Evolutionary conservation across 2,797 vertebrate species (phyloP), one percentile per base, ranked within the genome.

Genomic region (Catamblyrhynchus diadema): DNA sequence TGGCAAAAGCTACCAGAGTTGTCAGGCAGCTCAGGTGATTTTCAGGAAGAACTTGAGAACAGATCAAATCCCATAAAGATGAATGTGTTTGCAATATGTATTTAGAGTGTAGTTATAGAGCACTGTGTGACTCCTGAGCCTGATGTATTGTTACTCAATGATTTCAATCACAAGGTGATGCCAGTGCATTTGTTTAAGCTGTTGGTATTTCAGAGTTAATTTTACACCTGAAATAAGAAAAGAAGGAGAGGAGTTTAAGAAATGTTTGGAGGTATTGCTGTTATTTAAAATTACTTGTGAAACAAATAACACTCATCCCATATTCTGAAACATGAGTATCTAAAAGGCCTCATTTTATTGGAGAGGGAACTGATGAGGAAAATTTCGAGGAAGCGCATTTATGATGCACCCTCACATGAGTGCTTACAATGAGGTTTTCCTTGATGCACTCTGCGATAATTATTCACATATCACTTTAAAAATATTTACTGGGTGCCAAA

Each of bases 161-260:
- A 85, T 96, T 97, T 95, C 86, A 95, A 67, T 90, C 44, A 62
- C 80, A 71, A 88, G 93, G 86, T 71, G 53, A 56, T 88, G 79
- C 90, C 73, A 78, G 48, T 84, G 79, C 86, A 13, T 71, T 95
- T 88, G 53, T 80, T 89, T 47, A 74, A 95, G 87, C 64, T 96
- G 41, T 74, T 88, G 72, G 69, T 89, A 94, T 93, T 96, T 93
- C 86, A 53, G 78, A 90, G 75, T 96, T 96, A 94, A 86, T 96
- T 98, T 96, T 97, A 78, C 24, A 92, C 88, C 66, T 82, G 60
- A 94, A 94, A 30, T 69, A 77, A 86, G 91, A 90, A 93, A 90
- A 42, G 70, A 78, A 88, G 79, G 69, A 82, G 80, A 90, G 57
- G 86, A 78, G 74, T 95, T 83, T 9, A 74, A 77, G 89, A 96